Conservation (phyloP, 2,797 vertebrate species). For the Heterohyrax brucei region DNA sequence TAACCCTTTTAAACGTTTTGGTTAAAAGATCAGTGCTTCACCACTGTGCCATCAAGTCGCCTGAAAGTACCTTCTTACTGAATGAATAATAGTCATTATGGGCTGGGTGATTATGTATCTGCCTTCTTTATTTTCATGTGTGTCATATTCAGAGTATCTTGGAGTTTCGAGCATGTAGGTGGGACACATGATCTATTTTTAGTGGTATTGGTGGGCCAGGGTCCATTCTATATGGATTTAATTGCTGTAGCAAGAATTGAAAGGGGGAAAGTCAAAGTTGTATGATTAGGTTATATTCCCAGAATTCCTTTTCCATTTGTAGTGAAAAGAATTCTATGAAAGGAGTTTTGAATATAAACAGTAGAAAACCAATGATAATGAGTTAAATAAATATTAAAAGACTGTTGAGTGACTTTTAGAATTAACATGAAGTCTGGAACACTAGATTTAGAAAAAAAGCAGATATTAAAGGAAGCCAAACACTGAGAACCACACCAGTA, state of each 20-base stretch:
- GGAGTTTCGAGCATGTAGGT: neutral
- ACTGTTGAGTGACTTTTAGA: slow-evolving; percentile 36
- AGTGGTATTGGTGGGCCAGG: neutral
- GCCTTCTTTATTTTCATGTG: neutral
- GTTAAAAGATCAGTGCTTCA: no score
- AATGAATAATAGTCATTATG: neutral
- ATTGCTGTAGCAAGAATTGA: neutral
- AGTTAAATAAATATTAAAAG: slow-evolving; percentile 2
- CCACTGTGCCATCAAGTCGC: no score
- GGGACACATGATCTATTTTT: neutral
- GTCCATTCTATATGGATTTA: slow-evolving; percentile 1
- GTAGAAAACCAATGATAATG: slow-evolving; percentile 1
- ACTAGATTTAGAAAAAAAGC: slow-evolving; percentile 36
- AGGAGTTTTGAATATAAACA: slow-evolving; percentile 12
- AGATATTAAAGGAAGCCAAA: neutral
- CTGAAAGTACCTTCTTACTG: neutral
- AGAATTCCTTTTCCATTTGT: neutral
- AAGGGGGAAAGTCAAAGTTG: neutral
- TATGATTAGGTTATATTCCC: neutral
- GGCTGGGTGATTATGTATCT: neutral
- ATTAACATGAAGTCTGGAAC: neutral
- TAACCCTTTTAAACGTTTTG: no score
- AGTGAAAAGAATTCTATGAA: neutral
- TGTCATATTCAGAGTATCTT: neutral
- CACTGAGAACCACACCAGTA: neutral